A percentile compares a stretch with the other conserved stretches of the same genome.
Evolutionary conservation across 2,888 invertebrate species (phyloP).

Genomic region (Meghimatium bilineatum): DNA sequence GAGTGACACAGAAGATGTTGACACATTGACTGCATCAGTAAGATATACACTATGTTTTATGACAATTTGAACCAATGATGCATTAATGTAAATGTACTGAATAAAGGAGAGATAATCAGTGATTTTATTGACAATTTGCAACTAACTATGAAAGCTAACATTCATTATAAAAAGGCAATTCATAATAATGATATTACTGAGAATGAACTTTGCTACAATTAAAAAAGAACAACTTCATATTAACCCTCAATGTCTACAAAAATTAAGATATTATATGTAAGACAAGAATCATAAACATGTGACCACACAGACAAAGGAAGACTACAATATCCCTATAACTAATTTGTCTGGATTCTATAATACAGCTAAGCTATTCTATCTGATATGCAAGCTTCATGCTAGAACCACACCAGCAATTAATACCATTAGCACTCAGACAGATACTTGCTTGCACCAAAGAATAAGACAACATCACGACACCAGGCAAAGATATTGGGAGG

Average conservation of each 20-base stretch:
- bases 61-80: background rate
- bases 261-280: background rate
- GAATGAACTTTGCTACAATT: background rate
- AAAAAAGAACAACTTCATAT: background rate
- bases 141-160: background rate
- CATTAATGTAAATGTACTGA: background rate
- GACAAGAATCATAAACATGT: background rate
- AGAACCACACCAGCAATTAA: constrained; percentile 2
- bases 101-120: background rate
- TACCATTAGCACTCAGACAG: background rate
- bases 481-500: background rate
- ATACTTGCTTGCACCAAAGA: background rate
- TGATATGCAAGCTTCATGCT: background rate
- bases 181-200: background rate
- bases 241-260: background rate
- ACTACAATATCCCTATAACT: background rate
- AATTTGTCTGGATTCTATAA: background rate
- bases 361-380: background rate
- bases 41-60: too few relatives aligned
- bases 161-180: background rate
- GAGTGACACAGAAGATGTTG: background rate
- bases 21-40: too few relatives aligned
- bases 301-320: background rate
- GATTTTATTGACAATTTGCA: background rate
- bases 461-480: background rate